Percentiles rank a stretch among this genome's conserved stretches.
phyloP scores from a whole-genome alignment of 2,888 invertebrate genomes.

The Drosophila pseudotakahashii region DNA sequence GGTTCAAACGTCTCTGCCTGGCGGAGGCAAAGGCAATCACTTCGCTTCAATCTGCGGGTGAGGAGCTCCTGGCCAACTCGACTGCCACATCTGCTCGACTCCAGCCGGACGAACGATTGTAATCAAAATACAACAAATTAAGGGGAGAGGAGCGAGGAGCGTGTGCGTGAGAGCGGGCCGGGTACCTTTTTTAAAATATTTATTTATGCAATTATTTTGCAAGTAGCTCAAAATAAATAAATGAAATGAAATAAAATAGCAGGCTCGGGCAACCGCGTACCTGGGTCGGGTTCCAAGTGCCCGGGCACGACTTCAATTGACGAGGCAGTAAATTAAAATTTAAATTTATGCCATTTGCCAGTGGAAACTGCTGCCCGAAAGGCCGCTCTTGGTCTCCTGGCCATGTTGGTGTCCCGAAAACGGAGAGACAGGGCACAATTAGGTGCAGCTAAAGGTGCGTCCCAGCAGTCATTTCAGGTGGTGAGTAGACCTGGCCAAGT shows the following conservation, averaged over 20 bases:
- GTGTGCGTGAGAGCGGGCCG: constrained; percentile 34
- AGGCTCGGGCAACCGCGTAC: constrained; percentile 35
- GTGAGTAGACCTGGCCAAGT: constrained; percentile 22
- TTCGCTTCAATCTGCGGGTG: constrained; percentile 68
- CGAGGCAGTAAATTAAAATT: constrained; percentile 81
- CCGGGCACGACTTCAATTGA: constrained; percentile 72
- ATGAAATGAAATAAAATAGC: constrained; percentile 78
- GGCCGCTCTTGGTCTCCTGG: constrained; percentile 2
- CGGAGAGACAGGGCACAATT: constrained; percentile 67
- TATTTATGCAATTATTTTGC: constrained; percentile 83
- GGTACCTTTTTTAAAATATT: constrained; percentile 80
- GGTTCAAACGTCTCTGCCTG: constrained; percentile 43
- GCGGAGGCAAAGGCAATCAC: constrained; percentile 61
- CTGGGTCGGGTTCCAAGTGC: constrained; percentile 57
- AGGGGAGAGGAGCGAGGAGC: constrained; percentile 50
- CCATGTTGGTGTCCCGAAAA: constrained; percentile 41
- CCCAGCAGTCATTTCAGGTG: constrained; percentile 17
- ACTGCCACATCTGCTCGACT: constrained; percentile 62
- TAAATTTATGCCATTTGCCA: constrained; percentile 80
- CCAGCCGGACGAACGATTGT: constrained; percentile 64
- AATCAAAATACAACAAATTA: constrained; percentile 80
- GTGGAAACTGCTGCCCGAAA: constrained; percentile 25
- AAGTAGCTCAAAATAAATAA: constrained; percentile 82
- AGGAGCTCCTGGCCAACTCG: constrained; percentile 15
- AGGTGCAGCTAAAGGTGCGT: constrained; percentile 68